These are phyloP conservation scores for Gymnoscopelus microlampas DNA, from an alignment of 2,797 vertebrate species.

Conservation along the genomic window DNA sequence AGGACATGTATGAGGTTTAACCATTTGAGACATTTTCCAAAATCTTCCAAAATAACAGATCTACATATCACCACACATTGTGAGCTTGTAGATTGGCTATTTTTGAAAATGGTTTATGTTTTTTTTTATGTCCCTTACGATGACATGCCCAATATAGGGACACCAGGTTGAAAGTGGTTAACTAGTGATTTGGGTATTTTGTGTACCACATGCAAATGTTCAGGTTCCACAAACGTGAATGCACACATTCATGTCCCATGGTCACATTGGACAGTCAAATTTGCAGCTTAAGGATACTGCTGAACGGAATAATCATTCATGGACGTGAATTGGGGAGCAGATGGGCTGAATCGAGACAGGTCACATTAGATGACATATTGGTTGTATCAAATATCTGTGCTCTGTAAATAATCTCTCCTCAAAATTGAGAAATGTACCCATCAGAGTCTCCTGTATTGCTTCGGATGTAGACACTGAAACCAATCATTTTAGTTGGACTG, in stretches of 20 bases:
- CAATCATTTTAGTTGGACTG: constrained; percentile 20
- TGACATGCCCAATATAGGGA: too few species aligned
- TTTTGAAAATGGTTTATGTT: too few species aligned
- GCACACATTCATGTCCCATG: constrained; percentile 6
- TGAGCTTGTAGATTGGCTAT: too few species aligned
- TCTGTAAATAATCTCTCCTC: constrained; percentile 41
- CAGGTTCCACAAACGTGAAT: constrained; percentile 37
- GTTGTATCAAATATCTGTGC: constrained; percentile 40
- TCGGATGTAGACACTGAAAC: constrained; percentile 37
- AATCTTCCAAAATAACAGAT: too few species aligned
- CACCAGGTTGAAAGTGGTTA: too few species aligned
- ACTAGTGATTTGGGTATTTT: constrained; percentile 77
- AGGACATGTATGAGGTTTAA: constrained; percentile 76
- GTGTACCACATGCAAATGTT: constrained; percentile 45
- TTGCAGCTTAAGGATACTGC: neutral
- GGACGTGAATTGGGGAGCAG: constrained; percentile 5
- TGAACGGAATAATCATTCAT: constrained; percentile 20
- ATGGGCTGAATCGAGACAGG: constrained; percentile 27
- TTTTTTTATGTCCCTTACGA: too few species aligned
- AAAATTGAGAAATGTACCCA: constrained; percentile 33
- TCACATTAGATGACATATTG: constrained; percentile 35
- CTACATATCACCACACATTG: too few species aligned
- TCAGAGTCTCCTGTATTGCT: neutral
- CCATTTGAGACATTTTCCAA: too few species aligned
- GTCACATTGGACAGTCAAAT: constrained; percentile 17